phyloP scores from a whole-genome alignment of 2,888 invertebrate species.

The Eupithecia subfuscata region DNA sequence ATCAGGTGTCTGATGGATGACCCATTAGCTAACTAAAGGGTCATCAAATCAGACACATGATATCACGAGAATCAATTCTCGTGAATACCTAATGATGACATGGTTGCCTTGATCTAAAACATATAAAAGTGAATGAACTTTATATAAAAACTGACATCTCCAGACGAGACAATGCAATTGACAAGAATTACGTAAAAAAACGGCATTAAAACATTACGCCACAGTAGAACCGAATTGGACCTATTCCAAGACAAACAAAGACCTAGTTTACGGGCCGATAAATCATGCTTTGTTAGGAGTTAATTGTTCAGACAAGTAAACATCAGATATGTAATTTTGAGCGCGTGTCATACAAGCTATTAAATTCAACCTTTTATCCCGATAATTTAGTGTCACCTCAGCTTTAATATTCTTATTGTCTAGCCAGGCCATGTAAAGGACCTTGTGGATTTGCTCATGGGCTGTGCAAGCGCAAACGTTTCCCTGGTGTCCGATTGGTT shows the following conservation, averaged over 20 bases:
- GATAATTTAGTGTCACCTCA: constrained; percentile 1
- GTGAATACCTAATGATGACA: background rate
- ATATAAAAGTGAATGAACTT: constrained; percentile 22
- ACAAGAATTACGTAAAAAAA: constrained; percentile 45
- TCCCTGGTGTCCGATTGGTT: background rate
- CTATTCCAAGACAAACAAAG: constrained; percentile 58
- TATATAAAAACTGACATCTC: constrained; percentile 14
- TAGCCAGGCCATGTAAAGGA: background rate
- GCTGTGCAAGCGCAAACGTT: background rate
- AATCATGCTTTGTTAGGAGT: constrained; percentile 48
- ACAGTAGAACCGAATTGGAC: constrained; percentile 52
- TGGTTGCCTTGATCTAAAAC: background rate
- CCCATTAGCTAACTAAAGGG: background rate
- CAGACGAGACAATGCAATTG: constrained; percentile 18
- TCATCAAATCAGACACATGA: background rate
- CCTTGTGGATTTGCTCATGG: background rate
- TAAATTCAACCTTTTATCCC: constrained; percentile 18
- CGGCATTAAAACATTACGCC: constrained; percentile 48
- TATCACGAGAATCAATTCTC: background rate
- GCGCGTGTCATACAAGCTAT: constrained; percentile 28
- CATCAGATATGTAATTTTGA: constrained; percentile 33
- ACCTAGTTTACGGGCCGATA: constrained; percentile 48
- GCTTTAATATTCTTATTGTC: background rate
- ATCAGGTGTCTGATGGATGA: background rate
- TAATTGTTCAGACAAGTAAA: constrained; percentile 47